These are phyloP conservation scores for Heterodera carotae DNA, from an alignment of 1,140 invertebrate genomes.

Conservation along the genomic window DNA sequence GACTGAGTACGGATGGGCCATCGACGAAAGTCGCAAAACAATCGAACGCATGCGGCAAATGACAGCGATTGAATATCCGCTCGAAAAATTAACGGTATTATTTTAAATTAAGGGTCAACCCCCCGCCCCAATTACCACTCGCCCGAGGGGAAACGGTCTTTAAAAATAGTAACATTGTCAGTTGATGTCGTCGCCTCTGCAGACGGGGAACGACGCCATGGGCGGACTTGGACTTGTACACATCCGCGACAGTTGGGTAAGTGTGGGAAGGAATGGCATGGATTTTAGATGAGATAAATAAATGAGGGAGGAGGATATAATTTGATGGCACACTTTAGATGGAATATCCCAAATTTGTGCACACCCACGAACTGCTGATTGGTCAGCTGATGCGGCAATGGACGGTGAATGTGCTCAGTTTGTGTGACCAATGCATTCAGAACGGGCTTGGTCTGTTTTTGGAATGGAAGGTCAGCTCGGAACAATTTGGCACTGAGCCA, in stretches of 20 bases:
- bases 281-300: too few species aligned
- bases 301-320: not conserved
- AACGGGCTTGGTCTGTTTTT: constrained; percentile 31
- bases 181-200: constrained; percentile 34
- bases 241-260: constrained; percentile 38
- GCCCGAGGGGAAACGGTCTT: too few species aligned
- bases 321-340: constrained; percentile 20
- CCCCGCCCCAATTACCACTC: not conserved
- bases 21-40: constrained; percentile 27
- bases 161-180: too few species aligned
- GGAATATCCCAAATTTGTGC: constrained; percentile 40
- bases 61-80: constrained; percentile 24
- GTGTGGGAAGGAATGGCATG: too few species aligned
- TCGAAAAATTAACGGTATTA: constrained; percentile 27
- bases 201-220: constrained; percentile 28
- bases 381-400: constrained; percentile 36
- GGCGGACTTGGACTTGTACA: constrained; percentile 30
- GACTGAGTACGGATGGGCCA: constrained; percentile 14
- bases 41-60: constrained; percentile 26
- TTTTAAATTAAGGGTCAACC: not conserved
- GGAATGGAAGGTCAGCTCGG: constrained; percentile 30
- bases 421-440: constrained; percentile 39
- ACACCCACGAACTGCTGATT: constrained; percentile 34
- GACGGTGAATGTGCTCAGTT: constrained; percentile 28
- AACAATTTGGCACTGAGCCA: constrained; percentile 17